Evolutionary conservation across 2,797 vertebrate species (phyloP).

Genomic region (Holocentrus rufus): DNA sequence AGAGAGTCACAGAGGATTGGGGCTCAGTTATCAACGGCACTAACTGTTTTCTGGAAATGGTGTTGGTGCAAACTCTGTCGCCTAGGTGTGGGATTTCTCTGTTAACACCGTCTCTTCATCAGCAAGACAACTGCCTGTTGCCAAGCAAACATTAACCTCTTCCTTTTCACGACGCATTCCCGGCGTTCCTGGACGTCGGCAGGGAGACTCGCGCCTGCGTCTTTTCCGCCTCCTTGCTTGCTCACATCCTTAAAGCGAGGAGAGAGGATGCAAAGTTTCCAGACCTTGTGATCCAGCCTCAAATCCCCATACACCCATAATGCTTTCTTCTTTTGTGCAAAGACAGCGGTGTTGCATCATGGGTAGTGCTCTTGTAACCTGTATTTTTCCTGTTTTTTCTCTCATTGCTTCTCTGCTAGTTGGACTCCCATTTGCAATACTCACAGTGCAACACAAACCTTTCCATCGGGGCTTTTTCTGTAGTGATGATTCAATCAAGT

Average conservation of each 20-base stretch:
- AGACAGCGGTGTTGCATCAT: slow-evolving; percentile 48
- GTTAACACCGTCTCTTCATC: slow-evolving; percentile 30
- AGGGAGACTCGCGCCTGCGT: neutral
- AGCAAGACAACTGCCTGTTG: slow-evolving; percentile 16
- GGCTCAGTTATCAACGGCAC: neutral
- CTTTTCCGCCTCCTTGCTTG: neutral
- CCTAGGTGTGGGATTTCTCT: slow-evolving; percentile 8
- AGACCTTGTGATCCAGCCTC: neutral
- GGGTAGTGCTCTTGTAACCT: slow-evolving; percentile 60
- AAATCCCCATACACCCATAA: neutral
- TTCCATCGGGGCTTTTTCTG: slow-evolving; percentile 98
- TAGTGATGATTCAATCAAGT: slow-evolving; percentile 97
- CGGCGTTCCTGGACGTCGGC: slow-evolving; percentile 13
- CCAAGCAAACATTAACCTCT: slow-evolving; percentile 37
- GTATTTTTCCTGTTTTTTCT: slow-evolving; percentile 53
- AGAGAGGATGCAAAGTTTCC: neutral
- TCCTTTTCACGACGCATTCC: slow-evolving; percentile 15
- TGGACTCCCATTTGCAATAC: slow-evolving; percentile 97
- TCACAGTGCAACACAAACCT: slow-evolving; percentile 87
- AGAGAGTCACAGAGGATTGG: neutral
- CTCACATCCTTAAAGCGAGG: neutral
- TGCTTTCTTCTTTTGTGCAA: slow-evolving; percentile 17
- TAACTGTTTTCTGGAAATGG: slow-evolving; percentile 5
- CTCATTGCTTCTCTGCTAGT: slow-evolving; percentile 89
- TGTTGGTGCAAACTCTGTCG: neutral